Base-by-base conservation (phyloP, 1,140 invertebrate genomes). In the Drosophila nigromelanica region DNA sequence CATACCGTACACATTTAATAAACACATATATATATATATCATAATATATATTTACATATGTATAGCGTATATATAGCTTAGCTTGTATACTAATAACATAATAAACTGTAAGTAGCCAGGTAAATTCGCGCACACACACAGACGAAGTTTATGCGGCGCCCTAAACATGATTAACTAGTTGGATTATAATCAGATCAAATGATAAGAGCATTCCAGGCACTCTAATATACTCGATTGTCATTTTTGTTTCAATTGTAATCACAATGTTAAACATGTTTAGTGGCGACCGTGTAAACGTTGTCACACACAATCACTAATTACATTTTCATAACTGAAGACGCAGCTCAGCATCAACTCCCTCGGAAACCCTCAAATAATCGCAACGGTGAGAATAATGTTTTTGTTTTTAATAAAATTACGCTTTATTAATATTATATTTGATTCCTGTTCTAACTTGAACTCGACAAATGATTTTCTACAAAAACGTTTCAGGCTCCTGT, bases 391-490 rank as follows among this genome's bases (percentile, higher is more conserved):
- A 82, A 73, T 40, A 69, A 60, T 66, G 15, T 73, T 76, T 76
- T 70, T 61, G 68, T 85, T 82, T 80, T 80, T 67, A 86, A 80
- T 78, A 86, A 86, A 86, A 86, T 86, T 86, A 78, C 82, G 77
- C 71, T 80, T 86, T 86, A 86, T 85, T 85, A 77, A 83, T 72
- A 76, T 78, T 76, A 72, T 64, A 70, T 61, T 62, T 63, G 39
- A 55, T 69, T 24, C 52, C 35, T 40, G 43, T 64, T 56, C 33
- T 45, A 45, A 64, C 58, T 60, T 39, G 11, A 60, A 60, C 11
- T 37, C 15, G 55, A 66, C 47, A 63, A 76, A n/a, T 60, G 59
- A 27, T 15, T 56, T 51, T 51, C 24, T n/a, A 59, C 37, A 54
- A 37, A 33, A 64, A 35, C n/a, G 12, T 15, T n/a, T 61, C 5